phyloP scores from a whole-genome alignment of 2,888 invertebrate genomes.

The Plutella xylostella region DNA sequence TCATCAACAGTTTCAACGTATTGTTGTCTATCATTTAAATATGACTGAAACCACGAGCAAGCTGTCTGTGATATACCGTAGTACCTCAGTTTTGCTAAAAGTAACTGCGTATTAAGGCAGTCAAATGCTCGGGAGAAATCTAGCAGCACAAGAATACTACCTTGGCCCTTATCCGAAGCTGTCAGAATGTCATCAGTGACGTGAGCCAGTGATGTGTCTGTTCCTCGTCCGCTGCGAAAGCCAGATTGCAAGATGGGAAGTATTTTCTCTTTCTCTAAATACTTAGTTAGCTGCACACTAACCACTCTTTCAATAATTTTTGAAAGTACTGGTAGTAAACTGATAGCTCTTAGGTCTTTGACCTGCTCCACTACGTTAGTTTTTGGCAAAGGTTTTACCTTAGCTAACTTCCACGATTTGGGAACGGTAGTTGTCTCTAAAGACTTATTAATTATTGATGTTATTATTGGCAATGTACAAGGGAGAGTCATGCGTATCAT shows the following conservation, averaged over 20 bases:
- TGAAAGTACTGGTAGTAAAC: too few relatives aligned
- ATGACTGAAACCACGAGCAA: not conserved
- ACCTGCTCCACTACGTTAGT: not conserved
- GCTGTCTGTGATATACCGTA: not conserved
- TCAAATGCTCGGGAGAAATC: slow-evolving; percentile 20
- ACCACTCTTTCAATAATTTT: too few relatives aligned
- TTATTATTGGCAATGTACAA: not conserved
- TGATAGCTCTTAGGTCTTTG: not conserved
- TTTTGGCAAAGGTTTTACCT: too few relatives aligned
- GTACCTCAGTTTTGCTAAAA: not conserved
- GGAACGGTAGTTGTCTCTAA: not conserved
- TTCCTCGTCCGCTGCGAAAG: not conserved
- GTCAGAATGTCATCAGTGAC: slow-evolving; percentile 14
- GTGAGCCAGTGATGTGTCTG: not conserved
- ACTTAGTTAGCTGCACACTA: too few relatives aligned
- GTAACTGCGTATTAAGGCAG: not conserved
- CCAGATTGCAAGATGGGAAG: not conserved
- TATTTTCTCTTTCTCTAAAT: too few relatives aligned
- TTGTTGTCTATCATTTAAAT: too few relatives aligned
- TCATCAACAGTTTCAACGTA: too few relatives aligned
- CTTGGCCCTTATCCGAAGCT: slow-evolving; percentile 14
- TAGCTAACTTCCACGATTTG: not conserved
- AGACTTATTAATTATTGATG: not conserved
- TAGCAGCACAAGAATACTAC: slow-evolving; percentile 13
- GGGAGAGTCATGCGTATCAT: not conserved